Percentiles rank a stretch among this genome's conserved stretches.
Evolutionary conservation across 1,140 invertebrate genomes (phyloP).

Genomic region (Eupristina koningsbergeri): DNA sequence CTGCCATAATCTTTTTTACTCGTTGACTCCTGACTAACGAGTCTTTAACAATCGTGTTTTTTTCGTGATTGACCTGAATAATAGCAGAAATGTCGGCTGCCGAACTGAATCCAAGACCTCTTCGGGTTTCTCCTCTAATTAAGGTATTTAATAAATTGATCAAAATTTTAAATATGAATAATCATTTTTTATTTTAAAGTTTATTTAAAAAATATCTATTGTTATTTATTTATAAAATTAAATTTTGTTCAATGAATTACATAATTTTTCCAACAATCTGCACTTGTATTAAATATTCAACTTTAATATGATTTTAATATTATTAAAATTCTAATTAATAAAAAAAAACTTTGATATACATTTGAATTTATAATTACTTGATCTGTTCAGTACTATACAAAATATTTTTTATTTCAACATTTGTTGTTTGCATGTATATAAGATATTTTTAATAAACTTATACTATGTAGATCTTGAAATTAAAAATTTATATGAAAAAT

Average conservation of each 20-base stretch:
- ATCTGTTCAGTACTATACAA: too few species aligned
- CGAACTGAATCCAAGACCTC: slow-evolving; percentile 70
- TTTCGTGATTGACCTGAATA: not conserved
- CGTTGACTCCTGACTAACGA: not conserved
- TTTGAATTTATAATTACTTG: too few species aligned
- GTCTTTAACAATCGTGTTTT: not conserved
- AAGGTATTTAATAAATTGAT: slow-evolving; percentile 72
- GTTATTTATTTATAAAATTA: not conserved
- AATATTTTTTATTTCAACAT: too few species aligned
- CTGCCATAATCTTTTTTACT: not conserved
- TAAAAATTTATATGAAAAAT: too few species aligned
- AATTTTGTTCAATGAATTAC: slow-evolving; percentile 27
- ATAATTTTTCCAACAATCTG: slow-evolving; percentile 33
- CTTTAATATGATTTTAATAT: slow-evolving; percentile 12
- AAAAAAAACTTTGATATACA: too few species aligned
- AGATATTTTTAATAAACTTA: too few species aligned
- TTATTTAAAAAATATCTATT: slow-evolving; percentile 13
- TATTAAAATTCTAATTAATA: not conserved
- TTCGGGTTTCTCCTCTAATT: slow-evolving; percentile 82
- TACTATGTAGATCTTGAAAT: too few species aligned
- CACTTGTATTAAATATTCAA: slow-evolving; percentile 8
- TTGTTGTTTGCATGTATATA: too few species aligned
- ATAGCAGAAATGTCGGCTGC: slow-evolving; percentile 63
- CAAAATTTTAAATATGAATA: not conserved
- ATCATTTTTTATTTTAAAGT: not conserved